Percentiles rank a stretch among this genome's conserved stretches.
These are phyloP conservation scores for Zoanthus gigantus DNA, from an alignment of 92 coral and sea anemone genomes.

Conservation along the genomic window DNA sequence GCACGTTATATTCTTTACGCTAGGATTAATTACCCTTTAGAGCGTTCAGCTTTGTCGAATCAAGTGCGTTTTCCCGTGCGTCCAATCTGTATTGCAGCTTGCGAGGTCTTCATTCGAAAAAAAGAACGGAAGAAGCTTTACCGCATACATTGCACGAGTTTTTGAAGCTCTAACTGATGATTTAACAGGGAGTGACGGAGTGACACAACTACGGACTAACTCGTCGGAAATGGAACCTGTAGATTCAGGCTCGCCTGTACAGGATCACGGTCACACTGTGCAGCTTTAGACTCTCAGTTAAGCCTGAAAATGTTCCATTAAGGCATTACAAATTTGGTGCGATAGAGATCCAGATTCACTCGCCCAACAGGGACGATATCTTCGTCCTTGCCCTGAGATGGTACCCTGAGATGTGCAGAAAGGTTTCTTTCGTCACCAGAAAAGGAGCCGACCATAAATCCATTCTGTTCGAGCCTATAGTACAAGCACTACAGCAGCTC, in stretches of 20 bases:
- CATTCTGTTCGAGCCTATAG: too few species aligned
- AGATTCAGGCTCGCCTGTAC: background rate
- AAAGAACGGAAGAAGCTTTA: conserved; percentile 7
- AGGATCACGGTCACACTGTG: too few species aligned
- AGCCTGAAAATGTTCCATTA: too few species aligned
- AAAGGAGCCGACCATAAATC: too few species aligned
- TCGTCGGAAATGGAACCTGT: background rate
- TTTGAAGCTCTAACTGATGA: background rate
- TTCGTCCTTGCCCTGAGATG: too few species aligned
- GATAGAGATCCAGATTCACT: too few species aligned
- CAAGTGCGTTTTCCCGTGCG: background rate
- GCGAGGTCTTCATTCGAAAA: background rate
- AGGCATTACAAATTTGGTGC: too few species aligned
- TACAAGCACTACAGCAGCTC: too few species aligned
- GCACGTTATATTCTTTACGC: background rate
- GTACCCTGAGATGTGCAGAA: too few species aligned
- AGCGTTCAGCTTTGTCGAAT: conserved; percentile 1
- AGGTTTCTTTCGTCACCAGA: too few species aligned
- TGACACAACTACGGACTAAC: background rate
- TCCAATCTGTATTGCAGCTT: conserved; percentile 16
- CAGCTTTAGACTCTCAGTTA: too few species aligned
- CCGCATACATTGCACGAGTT: background rate
- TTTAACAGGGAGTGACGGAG: background rate
- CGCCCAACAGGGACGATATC: too few species aligned
- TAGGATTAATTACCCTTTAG: background rate